These are phyloP conservation scores for Platerodrilus igneus DNA, from an alignment of 2,888 invertebrate species.

Conservation along the genomic window DNA sequence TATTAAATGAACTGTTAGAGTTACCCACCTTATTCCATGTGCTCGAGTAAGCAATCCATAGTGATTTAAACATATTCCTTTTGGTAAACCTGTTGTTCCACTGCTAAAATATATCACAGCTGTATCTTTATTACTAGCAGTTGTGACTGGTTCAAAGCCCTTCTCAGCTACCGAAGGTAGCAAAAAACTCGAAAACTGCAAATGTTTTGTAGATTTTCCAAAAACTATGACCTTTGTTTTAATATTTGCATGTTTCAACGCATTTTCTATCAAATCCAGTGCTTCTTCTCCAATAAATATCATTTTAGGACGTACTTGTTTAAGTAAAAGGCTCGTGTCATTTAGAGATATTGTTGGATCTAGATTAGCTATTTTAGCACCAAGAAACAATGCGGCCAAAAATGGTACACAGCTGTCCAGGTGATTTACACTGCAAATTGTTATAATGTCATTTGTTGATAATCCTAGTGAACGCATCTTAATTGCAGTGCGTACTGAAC, in stretches of 20 bases:
- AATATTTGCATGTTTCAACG: conserved; percentile 14
- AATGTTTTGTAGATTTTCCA: conserved; percentile 18
- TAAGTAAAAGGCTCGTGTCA: conserved; percentile 30
- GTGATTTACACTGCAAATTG: conserved; percentile 49
- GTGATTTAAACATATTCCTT: conserved; percentile 38
- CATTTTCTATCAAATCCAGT: conserved; percentile 22
- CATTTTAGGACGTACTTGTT: conserved; percentile 29
- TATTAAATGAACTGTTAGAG: not conserved
- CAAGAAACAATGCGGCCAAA: conserved; percentile 49
- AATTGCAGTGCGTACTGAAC: conserved; percentile 4
- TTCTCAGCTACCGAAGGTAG: conserved; percentile 24
- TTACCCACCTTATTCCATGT: not conserved
- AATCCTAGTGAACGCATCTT: conserved; percentile 39
- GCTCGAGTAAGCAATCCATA: conserved; percentile 15
- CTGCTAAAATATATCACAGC: conserved; percentile 31
- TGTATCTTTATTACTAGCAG: conserved; percentile 21
- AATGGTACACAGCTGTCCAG: conserved; percentile 47
- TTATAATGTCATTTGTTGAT: conserved; percentile 46
- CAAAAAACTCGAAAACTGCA: conserved; percentile 28
- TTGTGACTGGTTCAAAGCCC: conserved; percentile 20
- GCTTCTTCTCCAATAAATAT: conserved; percentile 27
- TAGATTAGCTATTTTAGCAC: conserved; percentile 37
- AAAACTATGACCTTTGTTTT: conserved; percentile 26
- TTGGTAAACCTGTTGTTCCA: conserved; percentile 41
- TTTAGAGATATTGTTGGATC: conserved; percentile 31